Percentiles rank a stretch among this genome's conserved stretches.
Evolutionary conservation across 2,797 vertebrate genomes (phyloP).

Genomic region (Chaenodraco wilsoni): DNA sequence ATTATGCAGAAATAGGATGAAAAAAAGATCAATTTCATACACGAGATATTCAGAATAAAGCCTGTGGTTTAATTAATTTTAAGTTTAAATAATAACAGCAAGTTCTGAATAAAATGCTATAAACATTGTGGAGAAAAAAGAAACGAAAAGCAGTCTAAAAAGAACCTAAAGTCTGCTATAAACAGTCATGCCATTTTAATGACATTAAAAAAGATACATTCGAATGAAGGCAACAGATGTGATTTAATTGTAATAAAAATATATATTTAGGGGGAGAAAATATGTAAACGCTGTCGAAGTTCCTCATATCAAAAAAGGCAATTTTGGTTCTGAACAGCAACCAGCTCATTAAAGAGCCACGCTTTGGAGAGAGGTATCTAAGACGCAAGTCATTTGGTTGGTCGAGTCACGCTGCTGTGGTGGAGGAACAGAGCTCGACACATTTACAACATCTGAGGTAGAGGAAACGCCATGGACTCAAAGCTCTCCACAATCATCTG

Average conservation of each 20-base stretch:
- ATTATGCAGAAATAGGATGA: constrained; percentile 1
- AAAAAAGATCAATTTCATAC: constrained; percentile 13
- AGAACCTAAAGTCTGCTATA: constrained; percentile 3
- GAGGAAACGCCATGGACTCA: constrained; percentile 26
- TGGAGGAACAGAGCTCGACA: constrained; percentile 31
- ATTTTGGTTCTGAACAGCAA: constrained; percentile 36
- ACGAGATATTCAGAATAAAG: constrained; percentile 13
- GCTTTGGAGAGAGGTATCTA: constrained; percentile 9
- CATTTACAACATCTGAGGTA: constrained; percentile 65
- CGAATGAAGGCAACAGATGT: constrained; percentile 9
- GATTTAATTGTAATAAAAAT: constrained; percentile 17
- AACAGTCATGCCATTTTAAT: neutral
- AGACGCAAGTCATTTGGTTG: constrained; percentile 15
- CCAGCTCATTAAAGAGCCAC: constrained; percentile 21
- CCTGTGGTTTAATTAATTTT: constrained; percentile 7
- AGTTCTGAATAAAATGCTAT: constrained; percentile 27
- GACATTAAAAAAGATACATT: neutral
- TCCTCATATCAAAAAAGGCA: constrained; percentile 38
- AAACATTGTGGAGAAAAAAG: neutral
- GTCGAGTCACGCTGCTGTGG: constrained; percentile 16
- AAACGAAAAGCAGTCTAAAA: neutral
- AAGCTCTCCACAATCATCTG: constrained; percentile 3
- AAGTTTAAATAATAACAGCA: constrained; percentile 26
- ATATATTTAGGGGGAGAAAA: constrained; percentile 13
- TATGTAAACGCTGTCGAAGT: constrained; percentile 33